Evolutionary conservation across 2,888 invertebrate genomes (phyloP).

Genomic region (Clostera curtula): DNA sequence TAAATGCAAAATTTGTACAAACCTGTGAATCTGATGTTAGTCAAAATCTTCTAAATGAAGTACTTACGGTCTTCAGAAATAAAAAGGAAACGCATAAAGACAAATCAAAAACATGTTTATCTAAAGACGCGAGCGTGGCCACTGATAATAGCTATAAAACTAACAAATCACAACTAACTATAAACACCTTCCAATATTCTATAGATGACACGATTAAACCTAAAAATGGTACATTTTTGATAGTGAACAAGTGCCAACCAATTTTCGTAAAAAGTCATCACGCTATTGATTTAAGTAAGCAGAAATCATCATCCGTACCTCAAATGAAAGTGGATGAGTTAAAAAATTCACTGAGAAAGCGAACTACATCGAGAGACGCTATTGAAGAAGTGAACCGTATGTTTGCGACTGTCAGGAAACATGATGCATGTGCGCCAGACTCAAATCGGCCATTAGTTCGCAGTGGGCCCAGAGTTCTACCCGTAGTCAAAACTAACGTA

Average conservation of each 20-base stretch:
- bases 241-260: constrained; percentile 40
- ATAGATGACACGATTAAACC: constrained; percentile 26
- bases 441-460: constrained; percentile 47
- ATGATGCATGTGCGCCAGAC: constrained; percentile 20
- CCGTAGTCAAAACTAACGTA: constrained; percentile 44
- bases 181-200: constrained; percentile 38
- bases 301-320: constrained; percentile 59
- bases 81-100: constrained; percentile 32
- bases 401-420: constrained; percentile 50
- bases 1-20: constrained; percentile 34
- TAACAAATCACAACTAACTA: constrained; percentile 20
- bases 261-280: constrained; percentile 22
- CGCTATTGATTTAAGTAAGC: constrained; percentile 36
- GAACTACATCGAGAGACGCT: constrained; percentile 48
- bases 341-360: constrained; percentile 47
- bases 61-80: constrained; percentile 51
- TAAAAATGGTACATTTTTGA: constrained; percentile 32
- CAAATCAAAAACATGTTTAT: constrained; percentile 25
- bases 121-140: constrained; percentile 42
- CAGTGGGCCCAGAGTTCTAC: constrained; percentile 53
- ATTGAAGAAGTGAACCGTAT: constrained; percentile 61
- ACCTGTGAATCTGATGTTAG: constrained; percentile 37
- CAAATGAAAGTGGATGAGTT: constrained; percentile 64
- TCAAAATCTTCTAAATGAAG: constrained; percentile 53
- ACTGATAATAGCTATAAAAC: constrained; percentile 25